Conservation (phyloP, 2,797 vertebrate genomes). For the Bradypodion ventrale region DNA sequence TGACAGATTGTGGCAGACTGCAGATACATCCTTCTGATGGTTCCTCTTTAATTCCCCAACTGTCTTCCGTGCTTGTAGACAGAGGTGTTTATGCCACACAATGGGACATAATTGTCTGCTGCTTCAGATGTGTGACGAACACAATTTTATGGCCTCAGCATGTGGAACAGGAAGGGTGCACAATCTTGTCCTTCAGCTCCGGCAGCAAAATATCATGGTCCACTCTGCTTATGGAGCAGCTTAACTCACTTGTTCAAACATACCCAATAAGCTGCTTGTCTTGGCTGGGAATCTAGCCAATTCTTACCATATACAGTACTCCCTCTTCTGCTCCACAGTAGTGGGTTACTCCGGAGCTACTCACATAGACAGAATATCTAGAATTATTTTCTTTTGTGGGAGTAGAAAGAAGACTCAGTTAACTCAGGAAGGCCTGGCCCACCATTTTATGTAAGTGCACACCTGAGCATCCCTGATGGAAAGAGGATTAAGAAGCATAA, state of each 20-base stretch:
- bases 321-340: no score
- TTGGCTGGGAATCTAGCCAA: neutral
- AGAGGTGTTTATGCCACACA: neutral
- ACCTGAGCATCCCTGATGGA: no score
- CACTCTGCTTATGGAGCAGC: neutral
- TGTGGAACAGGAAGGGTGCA: neutral
- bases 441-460: no score
- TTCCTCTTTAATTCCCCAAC: neutral
- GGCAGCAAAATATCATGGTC: neutral
- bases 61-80: neutral
- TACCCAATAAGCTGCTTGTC: neutral
- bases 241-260: neutral
- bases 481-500: no score
- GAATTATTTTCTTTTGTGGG: no score
- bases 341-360: no score
- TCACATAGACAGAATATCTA: no score
- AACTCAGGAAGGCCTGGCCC: no score
- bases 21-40: no score
- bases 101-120: neutral
- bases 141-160: neutral
- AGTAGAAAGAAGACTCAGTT: no score
- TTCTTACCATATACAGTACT: neutral
- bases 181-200: neutral
- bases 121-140: neutral
- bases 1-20: neutral